Evolutionary conservation across 2,113 vertebrate species (phyloP).

Genomic region (Eptesicus fuscus): DNA sequence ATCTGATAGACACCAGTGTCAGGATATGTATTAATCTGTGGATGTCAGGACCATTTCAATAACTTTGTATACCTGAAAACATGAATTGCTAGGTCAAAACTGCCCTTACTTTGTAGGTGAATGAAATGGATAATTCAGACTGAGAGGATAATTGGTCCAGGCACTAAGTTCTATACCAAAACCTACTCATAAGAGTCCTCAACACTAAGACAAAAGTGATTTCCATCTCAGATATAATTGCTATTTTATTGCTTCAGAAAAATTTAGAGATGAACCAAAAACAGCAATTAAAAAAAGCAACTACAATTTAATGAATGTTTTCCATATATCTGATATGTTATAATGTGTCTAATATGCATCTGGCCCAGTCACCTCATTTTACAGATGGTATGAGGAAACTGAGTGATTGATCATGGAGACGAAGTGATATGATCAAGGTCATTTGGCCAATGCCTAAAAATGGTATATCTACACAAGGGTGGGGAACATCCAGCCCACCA

Average conservation of each 20-base stretch:
- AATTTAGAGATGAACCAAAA: not conserved
- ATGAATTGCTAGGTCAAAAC: not conserved
- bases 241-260: not conserved
- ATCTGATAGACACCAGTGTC: not conserved
- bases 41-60: not conserved
- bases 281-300: not conserved
- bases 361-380: not conserved
- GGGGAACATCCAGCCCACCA: too few species aligned
- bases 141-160: not conserved
- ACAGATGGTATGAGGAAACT: not conserved
- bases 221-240: not conserved
- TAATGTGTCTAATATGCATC: not conserved
- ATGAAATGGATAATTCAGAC: not conserved
- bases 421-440: not conserved
- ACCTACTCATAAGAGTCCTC: not conserved
- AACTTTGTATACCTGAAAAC: constrained; percentile 9
- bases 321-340: not conserved
- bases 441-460: not conserved
- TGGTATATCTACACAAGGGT: not conserved
- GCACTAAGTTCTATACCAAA: not conserved
- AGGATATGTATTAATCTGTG: constrained; percentile 10
- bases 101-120: not conserved
- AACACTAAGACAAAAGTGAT: not conserved
- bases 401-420: not conserved
- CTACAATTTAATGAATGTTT: not conserved